Evolutionary conservation across 2,888 invertebrate species (phyloP).

Genomic region (Tetropium fuscum): DNA sequence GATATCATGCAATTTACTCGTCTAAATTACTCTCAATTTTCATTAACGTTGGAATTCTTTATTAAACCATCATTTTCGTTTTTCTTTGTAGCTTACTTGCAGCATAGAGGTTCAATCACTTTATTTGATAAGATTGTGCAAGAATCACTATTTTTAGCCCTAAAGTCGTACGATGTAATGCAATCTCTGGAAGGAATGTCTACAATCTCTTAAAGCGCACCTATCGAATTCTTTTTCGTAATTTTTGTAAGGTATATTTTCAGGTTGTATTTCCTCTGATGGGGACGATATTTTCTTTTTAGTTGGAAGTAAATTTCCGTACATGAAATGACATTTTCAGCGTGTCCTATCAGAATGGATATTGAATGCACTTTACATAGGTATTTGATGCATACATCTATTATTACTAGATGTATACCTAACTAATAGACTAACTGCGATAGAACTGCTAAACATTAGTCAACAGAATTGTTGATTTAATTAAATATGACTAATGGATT

Average conservation of each 20-base stretch:
- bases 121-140: conserved; percentile 35
- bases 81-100: conserved; percentile 7
- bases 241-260: conserved; percentile 6
- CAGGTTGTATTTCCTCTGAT: conserved; percentile 3
- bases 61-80: conserved; percentile 12
- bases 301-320: not conserved
- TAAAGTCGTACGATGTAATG: conserved; percentile 50
- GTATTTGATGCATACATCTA: too few relatives aligned
- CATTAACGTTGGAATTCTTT: conserved; percentile 1
- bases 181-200: conserved; percentile 51
- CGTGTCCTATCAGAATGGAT: too few relatives aligned
- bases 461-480: too few relatives aligned
- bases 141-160: conserved; percentile 35
- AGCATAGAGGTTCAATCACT: conserved; percentile 26
- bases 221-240: conserved; percentile 35
- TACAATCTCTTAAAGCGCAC: conserved; percentile 48
- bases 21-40: not conserved
- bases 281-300: not conserved
- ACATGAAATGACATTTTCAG: not conserved
- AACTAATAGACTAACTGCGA: too few relatives aligned
- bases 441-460: too few relatives aligned
- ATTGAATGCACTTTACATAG: too few relatives aligned
- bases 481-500: too few relatives aligned
- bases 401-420: too few relatives aligned
- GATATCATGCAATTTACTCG: too few relatives aligned